Percentiles rank a stretch among this genome's conserved stretches.
phyloP scores from a whole-genome alignment of 2,113 vertebrate genomes.

The Silurus glanis region DNA sequence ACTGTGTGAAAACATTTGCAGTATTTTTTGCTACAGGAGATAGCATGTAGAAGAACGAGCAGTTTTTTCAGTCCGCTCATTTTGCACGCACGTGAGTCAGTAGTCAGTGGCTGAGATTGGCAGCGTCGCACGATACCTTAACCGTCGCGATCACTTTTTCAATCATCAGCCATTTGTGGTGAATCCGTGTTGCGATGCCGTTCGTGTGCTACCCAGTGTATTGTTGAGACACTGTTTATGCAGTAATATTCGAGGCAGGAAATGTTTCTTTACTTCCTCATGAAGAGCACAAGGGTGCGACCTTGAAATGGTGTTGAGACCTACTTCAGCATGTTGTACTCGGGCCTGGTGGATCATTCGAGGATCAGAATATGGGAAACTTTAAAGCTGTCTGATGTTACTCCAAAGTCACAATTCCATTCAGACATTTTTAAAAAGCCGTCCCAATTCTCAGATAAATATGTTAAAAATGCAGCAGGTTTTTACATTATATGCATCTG shows the following conservation, averaged over 20 bases:
- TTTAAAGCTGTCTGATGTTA: too few relatives aligned
- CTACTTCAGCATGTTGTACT: background rate
- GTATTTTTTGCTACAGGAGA: background rate
- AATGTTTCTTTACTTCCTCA: conserved; percentile 51
- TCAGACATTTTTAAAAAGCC: background rate
- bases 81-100: background rate
- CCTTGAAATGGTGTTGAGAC: background rate
- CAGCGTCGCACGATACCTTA: background rate
- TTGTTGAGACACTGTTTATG: conserved; percentile 1
- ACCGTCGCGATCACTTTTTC: background rate
- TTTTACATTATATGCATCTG: background rate
- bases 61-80: background rate
- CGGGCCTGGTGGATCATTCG: background rate
- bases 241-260: conserved; percentile 27
- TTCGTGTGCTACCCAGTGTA: background rate
- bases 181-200: background rate
- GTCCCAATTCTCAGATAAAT: background rate
- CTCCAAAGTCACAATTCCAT: background rate
- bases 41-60: background rate
- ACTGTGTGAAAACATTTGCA: background rate
- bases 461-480: background rate
- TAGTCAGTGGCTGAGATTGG: background rate
- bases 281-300: conserved; percentile 2
- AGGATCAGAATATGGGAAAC: background rate
- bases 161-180: background rate